Conservation (phyloP, 1,140 invertebrate genomes). For the Ceratina calcarata region DNA sequence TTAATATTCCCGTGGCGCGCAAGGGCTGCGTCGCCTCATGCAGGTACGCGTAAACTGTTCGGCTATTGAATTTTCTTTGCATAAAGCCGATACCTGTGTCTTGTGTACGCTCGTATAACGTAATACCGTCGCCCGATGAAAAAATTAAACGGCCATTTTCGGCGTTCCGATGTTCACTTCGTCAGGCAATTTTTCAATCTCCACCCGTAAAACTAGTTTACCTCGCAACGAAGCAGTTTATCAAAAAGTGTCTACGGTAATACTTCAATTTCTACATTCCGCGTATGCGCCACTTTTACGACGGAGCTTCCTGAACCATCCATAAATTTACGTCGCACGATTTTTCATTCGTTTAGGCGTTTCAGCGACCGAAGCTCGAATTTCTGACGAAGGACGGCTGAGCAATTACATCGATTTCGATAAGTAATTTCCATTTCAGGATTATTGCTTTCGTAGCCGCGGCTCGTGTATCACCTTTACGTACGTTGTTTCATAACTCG, state of each 20-base stretch:
- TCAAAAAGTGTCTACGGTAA: not conserved
- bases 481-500: conserved; percentile 49
- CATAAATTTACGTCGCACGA: too few relatives aligned
- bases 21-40: conserved; percentile 27
- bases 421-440: conserved; percentile 17
- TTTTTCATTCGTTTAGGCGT: too few relatives aligned
- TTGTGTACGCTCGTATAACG: conserved; percentile 35
- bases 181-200: conserved; percentile 7
- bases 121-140: conserved; percentile 37
- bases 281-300: too few relatives aligned
- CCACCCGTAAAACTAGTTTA: not conserved
- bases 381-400: not conserved
- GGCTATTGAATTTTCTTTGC: conserved; percentile 70
- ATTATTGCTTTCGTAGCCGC: conserved; percentile 32
- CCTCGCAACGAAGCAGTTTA: not conserved
- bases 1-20: conserved; percentile 67
- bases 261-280: too few relatives aligned
- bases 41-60: conserved; percentile 67
- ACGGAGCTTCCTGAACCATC: too few relatives aligned
- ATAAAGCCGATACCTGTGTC: conserved; percentile 9
- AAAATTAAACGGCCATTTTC: conserved; percentile 38
- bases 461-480: conserved; percentile 21
- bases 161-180: not conserved
- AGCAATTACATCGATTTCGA: not conserved
- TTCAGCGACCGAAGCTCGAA: too few relatives aligned